Evolutionary conservation across 2,797 vertebrate genomes (phyloP), one percentile per base, ranked within the genome.

Genomic region (Bradypodion ventrale): DNA sequence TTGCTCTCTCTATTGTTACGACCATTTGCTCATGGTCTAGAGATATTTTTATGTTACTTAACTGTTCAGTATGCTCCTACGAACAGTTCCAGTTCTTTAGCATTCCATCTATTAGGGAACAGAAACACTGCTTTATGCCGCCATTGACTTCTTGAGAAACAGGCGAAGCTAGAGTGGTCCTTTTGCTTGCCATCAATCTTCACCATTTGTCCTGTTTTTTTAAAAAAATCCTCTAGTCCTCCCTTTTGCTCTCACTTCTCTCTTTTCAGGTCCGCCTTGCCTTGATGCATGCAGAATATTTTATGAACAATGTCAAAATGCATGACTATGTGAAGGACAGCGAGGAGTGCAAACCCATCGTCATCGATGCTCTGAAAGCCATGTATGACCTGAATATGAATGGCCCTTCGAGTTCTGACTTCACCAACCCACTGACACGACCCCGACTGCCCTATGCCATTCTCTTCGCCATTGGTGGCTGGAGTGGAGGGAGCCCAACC

Each of bases 401-500:
- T 0, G 92, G 88, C 27, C 80, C 89, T 0, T 46, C 83, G 0
- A 72, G 44, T n/a, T 72, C 84, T 0, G 72, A 92, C 23, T 85
- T 94, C 12, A 13, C 37, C 32, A 95, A 94, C 83, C 87, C 84
- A 0, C 35, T 97, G 5, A 93, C 89, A 1, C 93, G 95, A 40
- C 97, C 97, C 9, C 97, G 97, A 21, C 92, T 98, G 76, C 97
- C 97, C 37, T 93, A 90, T 0, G 87, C 93, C 87, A 68, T 98
- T 89, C 85, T 99, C 2, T 94, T 98, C 12, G 96, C 97, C 4
- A 94, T 97, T 0, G 97, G 97, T 1, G 97, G 97, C 82, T 98
- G 96, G 97, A 97, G 96, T 0, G 88, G 52, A 0, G 91, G 88
- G 0, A 87, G 92, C 74, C 96, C 96, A 0, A 97, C 96, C 42